A percentile compares a stretch with the other conserved stretches of the same genome.
These are phyloP conservation scores for Oenanthe oenanthe DNA, from an alignment of 2,113 vertebrate genomes.

Conservation along the genomic window DNA sequence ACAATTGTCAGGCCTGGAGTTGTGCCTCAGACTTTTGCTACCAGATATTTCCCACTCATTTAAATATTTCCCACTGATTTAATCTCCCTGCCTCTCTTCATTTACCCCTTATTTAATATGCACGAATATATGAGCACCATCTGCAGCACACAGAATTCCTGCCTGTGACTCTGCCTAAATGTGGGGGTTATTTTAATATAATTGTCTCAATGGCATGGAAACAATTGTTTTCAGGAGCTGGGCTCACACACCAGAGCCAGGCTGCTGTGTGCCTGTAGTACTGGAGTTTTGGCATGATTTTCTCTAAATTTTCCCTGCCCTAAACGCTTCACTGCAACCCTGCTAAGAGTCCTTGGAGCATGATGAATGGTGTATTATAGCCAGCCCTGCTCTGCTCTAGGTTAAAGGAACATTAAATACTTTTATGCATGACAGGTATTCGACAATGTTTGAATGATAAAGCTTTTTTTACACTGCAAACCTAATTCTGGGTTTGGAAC, in stretches of 20 bases:
- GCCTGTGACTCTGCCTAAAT: background rate
- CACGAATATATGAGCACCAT: background rate
- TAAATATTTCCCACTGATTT: background rate
- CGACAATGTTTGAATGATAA: conserved; percentile 32
- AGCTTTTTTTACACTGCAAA: conserved; percentile 27
- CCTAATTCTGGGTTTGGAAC: conserved; percentile 15
- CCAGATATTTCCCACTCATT: background rate
- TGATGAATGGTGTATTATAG: conserved; percentile 46
- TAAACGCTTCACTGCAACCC: background rate
- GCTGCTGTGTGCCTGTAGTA: background rate
- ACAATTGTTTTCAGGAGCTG: background rate
- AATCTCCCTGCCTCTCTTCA: background rate
- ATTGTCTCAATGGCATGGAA: background rate
- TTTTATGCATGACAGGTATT: conserved; percentile 59
- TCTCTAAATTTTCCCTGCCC: background rate
- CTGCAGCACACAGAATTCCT: background rate
- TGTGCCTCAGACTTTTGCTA: background rate
- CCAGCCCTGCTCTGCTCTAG: conserved; percentile 31
- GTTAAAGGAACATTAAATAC: conserved; percentile 62
- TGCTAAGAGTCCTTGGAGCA: background rate
- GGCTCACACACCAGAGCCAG: background rate
- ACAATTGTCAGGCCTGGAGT: background rate
- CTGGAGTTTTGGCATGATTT: background rate
- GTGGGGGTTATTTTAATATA: background rate
- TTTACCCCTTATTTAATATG: background rate